Base-by-base conservation (phyloP, 1,140 invertebrate genomes). In the Ooceraea biroi region DNA sequence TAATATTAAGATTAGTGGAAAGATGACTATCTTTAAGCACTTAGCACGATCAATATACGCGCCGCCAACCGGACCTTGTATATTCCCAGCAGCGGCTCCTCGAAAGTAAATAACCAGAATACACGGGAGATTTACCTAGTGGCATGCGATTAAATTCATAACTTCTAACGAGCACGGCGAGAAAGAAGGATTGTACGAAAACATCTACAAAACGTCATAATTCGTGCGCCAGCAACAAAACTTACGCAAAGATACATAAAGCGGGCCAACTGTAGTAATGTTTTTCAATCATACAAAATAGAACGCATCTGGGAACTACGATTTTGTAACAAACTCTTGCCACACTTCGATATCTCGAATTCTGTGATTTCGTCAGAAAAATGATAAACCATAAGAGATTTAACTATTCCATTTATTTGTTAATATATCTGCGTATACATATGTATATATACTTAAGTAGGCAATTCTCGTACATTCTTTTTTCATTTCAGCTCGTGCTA, bases 11-110 rank as follows among this genome's bases (percentile, higher is more conserved):
- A 80, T 80, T 58, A 44, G 65, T 30, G 66, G 52, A 14, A 57
- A 71, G 76, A 69, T 80, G 65, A 71, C 52, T 80, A 80, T 71
- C 76, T 80, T 27, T 27, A 71, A 58, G 76, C 69, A 71, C 65
- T 80, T 80, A 58, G 65, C 50, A n/a, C 41, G 65, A 80, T 80
- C 76, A 80, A 80, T 80, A 80, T 71, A 22, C 25, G 55, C 36
- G 22, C 25, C 17, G 63, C 22, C 55, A 78, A 69, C 36, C 65
- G 36, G 25, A 69, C 52, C 19, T 69, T 80, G 50, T 30, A 44
- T 36, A 80, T 69, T 80, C 22, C 22, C 27, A 3, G 14, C 17
- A 30, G 7, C 30, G 12, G 63, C 17, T 12, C n/a, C 41, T 57
- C 50, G 12, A 69, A 57, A 57, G 22, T 80, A 80, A 80, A 80